Evolutionary conservation across 2,888 invertebrate species (phyloP).

Genomic region (Biston betularia): DNA sequence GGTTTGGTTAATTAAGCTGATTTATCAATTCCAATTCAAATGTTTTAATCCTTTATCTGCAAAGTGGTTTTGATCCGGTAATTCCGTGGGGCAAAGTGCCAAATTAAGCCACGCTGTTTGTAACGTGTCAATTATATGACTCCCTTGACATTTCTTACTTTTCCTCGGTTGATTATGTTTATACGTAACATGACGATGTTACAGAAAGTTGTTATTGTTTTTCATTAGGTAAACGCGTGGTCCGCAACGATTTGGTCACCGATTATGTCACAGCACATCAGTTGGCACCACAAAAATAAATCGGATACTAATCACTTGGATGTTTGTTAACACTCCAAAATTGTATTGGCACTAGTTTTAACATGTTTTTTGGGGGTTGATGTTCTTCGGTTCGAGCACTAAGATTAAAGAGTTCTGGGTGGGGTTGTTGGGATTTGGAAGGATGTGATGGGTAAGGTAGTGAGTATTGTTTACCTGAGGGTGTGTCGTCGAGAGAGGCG

Average conservation of each 20-base stretch:
- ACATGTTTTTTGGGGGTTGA: conserved; percentile 43
- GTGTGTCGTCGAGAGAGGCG: conserved; percentile 61
- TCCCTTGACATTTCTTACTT: conserved; percentile 20
- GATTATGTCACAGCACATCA: conserved; percentile 61
- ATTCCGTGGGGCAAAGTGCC: conserved; percentile 16
- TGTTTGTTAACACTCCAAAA: conserved; percentile 71
- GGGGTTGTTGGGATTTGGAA: conserved; percentile 28
- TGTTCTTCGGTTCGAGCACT: conserved; percentile 57
- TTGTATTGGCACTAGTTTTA: conserved; percentile 55
- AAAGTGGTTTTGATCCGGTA: conserved; percentile 9
- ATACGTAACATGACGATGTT: conserved; percentile 13
- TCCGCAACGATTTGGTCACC: conserved; percentile 41
- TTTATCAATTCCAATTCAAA: conserved; percentile 13
- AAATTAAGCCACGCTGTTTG: conserved; percentile 31
- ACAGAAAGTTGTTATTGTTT: conserved; percentile 28
- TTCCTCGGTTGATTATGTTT: conserved; percentile 21
- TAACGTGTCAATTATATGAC: conserved; percentile 23
- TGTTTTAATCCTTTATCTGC: conserved; percentile 10
- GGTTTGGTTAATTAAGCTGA: conserved; percentile 10
- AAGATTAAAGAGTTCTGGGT: conserved; percentile 39
- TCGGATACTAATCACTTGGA: conserved; percentile 61
- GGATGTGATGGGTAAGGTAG: conserved; percentile 40
- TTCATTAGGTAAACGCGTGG: conserved; percentile 22
- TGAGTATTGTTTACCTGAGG: conserved; percentile 75
- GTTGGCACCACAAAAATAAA: conserved; percentile 69